Conservation (phyloP, 2,113 vertebrate genomes). For the Pterophyllum scalare region DNA sequence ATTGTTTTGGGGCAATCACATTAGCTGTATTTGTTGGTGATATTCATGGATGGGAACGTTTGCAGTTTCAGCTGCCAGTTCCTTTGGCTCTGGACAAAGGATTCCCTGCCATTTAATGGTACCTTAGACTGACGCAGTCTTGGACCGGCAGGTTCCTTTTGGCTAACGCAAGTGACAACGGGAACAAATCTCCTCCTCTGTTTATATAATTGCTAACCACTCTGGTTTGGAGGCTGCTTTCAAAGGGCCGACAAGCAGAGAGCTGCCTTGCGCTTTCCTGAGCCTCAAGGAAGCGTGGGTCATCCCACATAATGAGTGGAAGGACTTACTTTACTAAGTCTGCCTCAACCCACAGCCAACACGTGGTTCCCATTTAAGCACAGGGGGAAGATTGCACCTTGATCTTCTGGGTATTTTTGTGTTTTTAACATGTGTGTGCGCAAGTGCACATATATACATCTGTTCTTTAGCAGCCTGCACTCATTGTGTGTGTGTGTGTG, state of each 20-base stretch:
- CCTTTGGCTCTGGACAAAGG: slow-evolving; percentile 54
- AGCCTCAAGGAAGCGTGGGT: slow-evolving; percentile 57
- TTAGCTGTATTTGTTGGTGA: slow-evolving; percentile 63
- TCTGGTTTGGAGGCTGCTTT: slow-evolving; percentile 61
- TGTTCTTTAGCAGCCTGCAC: slow-evolving; percentile 42
- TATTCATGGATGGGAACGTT: slow-evolving; percentile 61
- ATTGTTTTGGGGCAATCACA: slow-evolving; percentile 51
- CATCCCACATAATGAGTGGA: slow-evolving; percentile 75
- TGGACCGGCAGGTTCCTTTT: slow-evolving; percentile 62
- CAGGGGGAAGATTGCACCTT: slow-evolving; percentile 63
- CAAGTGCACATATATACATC: slow-evolving; percentile 51
- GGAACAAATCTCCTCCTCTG: slow-evolving; percentile 72
- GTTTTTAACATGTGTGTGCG: slow-evolving; percentile 42
- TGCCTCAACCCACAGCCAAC: slow-evolving; percentile 48
- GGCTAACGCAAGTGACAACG: slow-evolving; percentile 66
- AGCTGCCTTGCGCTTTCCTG: slow-evolving; percentile 45
- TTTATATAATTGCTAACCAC: slow-evolving; percentile 76
- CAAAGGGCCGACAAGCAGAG: slow-evolving; percentile 52
- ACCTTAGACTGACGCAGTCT: slow-evolving; percentile 57
- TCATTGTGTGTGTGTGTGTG: not conserved
- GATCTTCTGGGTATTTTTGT: slow-evolving; percentile 64
- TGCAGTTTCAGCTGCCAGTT: slow-evolving; percentile 59
- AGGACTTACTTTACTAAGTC: slow-evolving; percentile 71
- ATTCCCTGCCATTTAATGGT: slow-evolving; percentile 70
- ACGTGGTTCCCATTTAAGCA: slow-evolving; percentile 72